Evolutionary conservation across 2,888 invertebrate genomes (phyloP), one percentile per base, ranked within the genome.

Genomic region (Meghimatium bilineatum): DNA sequence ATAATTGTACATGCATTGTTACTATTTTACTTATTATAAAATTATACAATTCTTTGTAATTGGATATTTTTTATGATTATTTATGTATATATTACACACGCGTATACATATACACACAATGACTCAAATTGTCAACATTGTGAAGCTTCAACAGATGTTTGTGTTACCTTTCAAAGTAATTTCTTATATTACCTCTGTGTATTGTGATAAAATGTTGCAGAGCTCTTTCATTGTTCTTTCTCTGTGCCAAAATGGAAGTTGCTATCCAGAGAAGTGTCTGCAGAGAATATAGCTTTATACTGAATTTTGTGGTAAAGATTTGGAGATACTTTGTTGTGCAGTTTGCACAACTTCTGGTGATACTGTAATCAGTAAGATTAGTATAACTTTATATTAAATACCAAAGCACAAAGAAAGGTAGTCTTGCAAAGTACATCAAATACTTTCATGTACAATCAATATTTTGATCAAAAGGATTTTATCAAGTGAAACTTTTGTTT

Each of bases 131-230:
- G n/a, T n/a, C n/a, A n/a, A n/a, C n/a, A n/a, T n/a, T n/a, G n/a
- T n/a, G n/a, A n/a, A n/a, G 1, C 29, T 29, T 67, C n/a, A 34
- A 17, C 34, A 34, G 38, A 71, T 38, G 34, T 67, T 71, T 38
- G 17, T 71, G 71, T 71, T 71, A 71, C 12, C 38, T 71, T 71
- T 34, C 34, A 67, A 32, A 67, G 32, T 67, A 67, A 34, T 34
- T 38, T 23, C 23, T 71, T 5, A 38, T 71, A 36, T 38, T 20
- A 71, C 71, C 38, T 71, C n/a, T 38, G 17, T 38, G 6, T 38
- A 71, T 71, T 71, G 71, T 71, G 71, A 71, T 71, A 71, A 26
- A 0, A 71, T 20, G 38, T 17, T 29, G 5, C n/a, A 17, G 36
- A n/a, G 38, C 71, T 71, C 23, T 38, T 71, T 38, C 26, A 38